Evolutionary conservation across 2,888 invertebrate species (phyloP).

Genomic region (Acrobasis consociella): DNA sequence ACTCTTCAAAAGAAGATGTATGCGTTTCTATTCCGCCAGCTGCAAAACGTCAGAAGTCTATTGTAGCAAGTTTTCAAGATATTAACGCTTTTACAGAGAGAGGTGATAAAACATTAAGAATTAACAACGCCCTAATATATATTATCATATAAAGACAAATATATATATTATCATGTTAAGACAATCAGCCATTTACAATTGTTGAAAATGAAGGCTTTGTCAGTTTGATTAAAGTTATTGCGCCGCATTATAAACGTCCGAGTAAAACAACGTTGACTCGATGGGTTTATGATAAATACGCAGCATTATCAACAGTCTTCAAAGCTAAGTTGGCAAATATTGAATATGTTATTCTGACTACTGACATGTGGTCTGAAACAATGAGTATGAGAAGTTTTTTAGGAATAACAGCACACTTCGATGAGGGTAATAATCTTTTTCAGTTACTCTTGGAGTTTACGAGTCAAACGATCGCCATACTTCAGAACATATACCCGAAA

Average conservation of each 20-base stretch:
- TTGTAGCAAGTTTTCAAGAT: too few species aligned
- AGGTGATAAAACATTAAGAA: too few species aligned
- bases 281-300: constrained; percentile 45
- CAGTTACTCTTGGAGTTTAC: constrained; percentile 47
- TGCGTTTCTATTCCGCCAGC: too few species aligned
- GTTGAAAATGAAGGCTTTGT: constrained; percentile 47
- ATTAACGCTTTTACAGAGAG: too few species aligned
- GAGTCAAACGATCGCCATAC: constrained; percentile 48
- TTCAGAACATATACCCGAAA: constrained; percentile 42
- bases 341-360: constrained; percentile 44
- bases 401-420: constrained; percentile 49
- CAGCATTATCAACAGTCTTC: constrained; percentile 37
- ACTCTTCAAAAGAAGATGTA: too few species aligned
- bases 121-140: too few species aligned
- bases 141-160: too few species aligned
- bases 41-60: too few species aligned
- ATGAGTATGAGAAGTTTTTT: constrained; percentile 40
- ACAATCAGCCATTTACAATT: constrained; percentile 41
- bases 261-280: constrained; percentile 42
- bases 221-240: constrained; percentile 41
- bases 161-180: too few species aligned
- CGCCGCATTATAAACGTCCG: constrained; percentile 45
- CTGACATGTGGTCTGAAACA: constrained; percentile 47
- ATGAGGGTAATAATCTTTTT: constrained; percentile 38
- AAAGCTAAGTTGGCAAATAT: constrained; percentile 39